Evolutionary conservation across 2,888 invertebrate species (phyloP), one percentile per base, ranked within the genome.

Genomic region (Eristalinus aeneus): DNA sequence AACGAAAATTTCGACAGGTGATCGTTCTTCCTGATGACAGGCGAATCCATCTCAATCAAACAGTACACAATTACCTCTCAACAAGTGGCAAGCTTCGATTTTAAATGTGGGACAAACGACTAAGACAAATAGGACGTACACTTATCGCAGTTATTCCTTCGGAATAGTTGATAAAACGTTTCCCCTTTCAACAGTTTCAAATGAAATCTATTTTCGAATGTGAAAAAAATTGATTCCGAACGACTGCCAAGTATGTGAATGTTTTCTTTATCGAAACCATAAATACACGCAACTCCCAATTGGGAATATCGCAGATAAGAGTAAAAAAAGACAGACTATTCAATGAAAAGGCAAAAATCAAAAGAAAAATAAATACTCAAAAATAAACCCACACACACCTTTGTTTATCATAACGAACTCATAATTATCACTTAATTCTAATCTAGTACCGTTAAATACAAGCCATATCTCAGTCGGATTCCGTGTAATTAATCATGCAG

Each of bases 371-470:
- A 58, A 58, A 36, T n/a, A 39, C 36, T 71, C 1, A 65, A 22
- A 31, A 61, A 58, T 16, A 23, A 20, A n/a, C 10, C 12, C 2
- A 23, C 53, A 60, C 65, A 71, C 84, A 84, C 65, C 74, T 79
- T 75, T 69, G 75, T 80, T 79, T 71, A 69, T 80, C 75, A 79
- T 75, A 74, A 80, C 58, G 58, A 75, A 74, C 75, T 67, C 65
- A 79, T 84, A 84, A 80, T 71, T 84, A 65, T 67, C 71, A 75
- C 74, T 84, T 84, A 74, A 74, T 83, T 78, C 64, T 78, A 78
- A 79, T 83, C 64, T 78, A 69, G 83, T 65, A 74, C 64, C 78
- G 64, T 79, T 83, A 79, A 79, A 74, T 69, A 64, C 73, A 78
- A 46, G 56, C 64, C 39, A 32, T 73, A 67, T 46, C 34, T 82